Evolutionary conservation across 2,888 invertebrate species (phyloP).

Genomic region (Orthonevra nobilis): DNA sequence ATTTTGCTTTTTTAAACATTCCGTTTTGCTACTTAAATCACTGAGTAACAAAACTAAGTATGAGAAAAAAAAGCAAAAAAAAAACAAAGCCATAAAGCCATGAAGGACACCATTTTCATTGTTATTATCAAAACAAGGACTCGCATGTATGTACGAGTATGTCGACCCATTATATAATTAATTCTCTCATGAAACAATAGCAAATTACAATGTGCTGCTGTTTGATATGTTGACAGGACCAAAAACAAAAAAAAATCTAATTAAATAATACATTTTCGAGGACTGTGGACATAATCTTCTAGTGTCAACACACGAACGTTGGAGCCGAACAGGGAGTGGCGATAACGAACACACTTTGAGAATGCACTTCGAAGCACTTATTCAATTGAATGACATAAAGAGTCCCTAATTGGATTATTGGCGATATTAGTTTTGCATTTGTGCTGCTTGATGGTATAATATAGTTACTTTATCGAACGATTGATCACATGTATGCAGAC

Average conservation of each 20-base stretch:
- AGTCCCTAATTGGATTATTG: conserved; percentile 67
- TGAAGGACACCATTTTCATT: conserved; percentile 10
- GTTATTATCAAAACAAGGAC: neutral
- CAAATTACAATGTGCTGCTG: conserved; percentile 7
- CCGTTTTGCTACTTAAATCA: no score
- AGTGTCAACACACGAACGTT: conserved; percentile 41
- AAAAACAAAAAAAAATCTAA: conserved; percentile 18
- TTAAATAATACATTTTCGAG: conserved; percentile 43
- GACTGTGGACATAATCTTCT: neutral
- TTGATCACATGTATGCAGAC: conserved; percentile 8
- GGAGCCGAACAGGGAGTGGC: neutral
- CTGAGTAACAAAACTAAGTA: neutral
- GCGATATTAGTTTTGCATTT: conserved; percentile 47
- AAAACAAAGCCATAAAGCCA: no score
- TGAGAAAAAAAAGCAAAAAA: neutral
- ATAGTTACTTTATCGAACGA: conserved; percentile 47
- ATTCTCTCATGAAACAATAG: neutral
- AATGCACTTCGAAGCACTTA: conserved; percentile 56
- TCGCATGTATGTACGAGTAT: no score
- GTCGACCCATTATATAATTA: conserved; percentile 15
- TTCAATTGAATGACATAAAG: conserved; percentile 60
- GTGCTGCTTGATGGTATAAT: conserved; percentile 12
- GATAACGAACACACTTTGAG: conserved; percentile 24
- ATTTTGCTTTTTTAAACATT: conserved; percentile 37
- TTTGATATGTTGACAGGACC: neutral